A percentile compares a stretch with the other conserved stretches of the same genome.
These are phyloP conservation scores for Oxycera nigricornis DNA, from an alignment of 2,888 invertebrate species.

Conservation along the genomic window DNA sequence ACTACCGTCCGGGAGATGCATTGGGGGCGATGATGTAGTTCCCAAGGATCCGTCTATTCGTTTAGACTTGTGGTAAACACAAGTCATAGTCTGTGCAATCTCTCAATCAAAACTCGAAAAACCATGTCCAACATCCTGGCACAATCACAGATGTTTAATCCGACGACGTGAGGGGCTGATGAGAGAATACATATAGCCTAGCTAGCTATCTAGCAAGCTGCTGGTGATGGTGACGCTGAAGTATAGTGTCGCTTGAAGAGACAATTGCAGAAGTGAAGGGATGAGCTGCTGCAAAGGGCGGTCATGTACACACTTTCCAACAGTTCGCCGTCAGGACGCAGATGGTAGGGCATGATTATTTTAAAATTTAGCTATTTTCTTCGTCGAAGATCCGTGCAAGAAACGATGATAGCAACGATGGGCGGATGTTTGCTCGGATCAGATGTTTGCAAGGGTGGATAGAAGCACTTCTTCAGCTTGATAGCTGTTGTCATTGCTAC, in stretches of 20 bases:
- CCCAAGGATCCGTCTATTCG: neutral
- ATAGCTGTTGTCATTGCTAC: neutral
- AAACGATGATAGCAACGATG: neutral
- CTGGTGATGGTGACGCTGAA: neutral
- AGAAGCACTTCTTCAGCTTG: neutral
- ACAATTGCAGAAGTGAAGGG: neutral
- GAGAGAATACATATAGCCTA: neutral
- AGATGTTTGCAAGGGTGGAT: neutral
- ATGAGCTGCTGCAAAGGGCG: neutral
- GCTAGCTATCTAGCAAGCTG: no score
- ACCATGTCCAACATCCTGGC: neutral
- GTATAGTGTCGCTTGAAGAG: neutral
- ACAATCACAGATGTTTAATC: neutral
- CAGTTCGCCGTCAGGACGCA: neutral
- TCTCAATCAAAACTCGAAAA: slow-evolving; percentile 2
- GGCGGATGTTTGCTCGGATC: neutral
- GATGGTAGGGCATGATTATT: slow-evolving; percentile 19
- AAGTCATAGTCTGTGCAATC: slow-evolving; percentile 13
- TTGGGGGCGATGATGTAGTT: neutral
- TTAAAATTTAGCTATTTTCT: slow-evolving; percentile 24
- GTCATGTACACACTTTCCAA: neutral
- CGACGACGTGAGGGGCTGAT: neutral
- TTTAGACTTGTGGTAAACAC: neutral
- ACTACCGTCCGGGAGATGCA: no score
- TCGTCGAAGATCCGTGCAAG: neutral